phyloP scores from a whole-genome alignment of 2,888 invertebrate genomes.

The Sialis lutaria region DNA sequence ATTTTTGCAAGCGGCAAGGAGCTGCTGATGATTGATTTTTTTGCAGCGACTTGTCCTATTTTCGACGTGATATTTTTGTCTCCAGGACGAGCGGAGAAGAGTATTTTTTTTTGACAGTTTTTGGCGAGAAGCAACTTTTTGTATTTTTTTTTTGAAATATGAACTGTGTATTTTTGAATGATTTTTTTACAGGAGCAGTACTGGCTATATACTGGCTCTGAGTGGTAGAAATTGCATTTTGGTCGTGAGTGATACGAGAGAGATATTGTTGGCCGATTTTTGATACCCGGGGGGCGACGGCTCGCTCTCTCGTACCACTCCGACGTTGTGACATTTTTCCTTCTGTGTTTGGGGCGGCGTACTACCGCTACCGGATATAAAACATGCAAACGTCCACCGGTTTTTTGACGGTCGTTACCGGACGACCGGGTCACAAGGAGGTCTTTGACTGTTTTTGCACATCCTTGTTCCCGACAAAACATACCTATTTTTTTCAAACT shows the following conservation, averaged over 20 bases:
- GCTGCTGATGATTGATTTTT: conserved; percentile 1
- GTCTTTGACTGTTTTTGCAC: conserved; percentile 38
- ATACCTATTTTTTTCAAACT: conserved; percentile 34
- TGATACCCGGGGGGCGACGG: conserved; percentile 26
- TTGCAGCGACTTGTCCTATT: neutral
- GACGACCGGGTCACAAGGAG: conserved; percentile 22
- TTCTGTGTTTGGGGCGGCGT: conserved; percentile 77
- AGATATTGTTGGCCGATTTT: conserved; percentile 19
- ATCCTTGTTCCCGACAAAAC: conserved; percentile 35
- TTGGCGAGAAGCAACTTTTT: conserved; percentile 4
- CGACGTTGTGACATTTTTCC: conserved; percentile 69
- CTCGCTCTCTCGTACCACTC: conserved; percentile 24
- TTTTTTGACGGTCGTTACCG: conserved; percentile 56
- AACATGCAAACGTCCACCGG: conserved; percentile 38
- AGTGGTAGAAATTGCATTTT: conserved; percentile 19
- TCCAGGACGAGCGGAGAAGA: neutral
- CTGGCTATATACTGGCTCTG: conserved; percentile 4
- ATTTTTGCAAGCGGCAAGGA: neutral
- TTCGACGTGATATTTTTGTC: neutral
- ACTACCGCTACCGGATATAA: conserved; percentile 27
- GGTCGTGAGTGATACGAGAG: conserved; percentile 25
- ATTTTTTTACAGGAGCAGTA: conserved; percentile 26
- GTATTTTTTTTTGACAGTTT: conserved; percentile 2
- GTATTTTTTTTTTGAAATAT: conserved; percentile 1
- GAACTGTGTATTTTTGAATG: conserved; percentile 20